These are phyloP conservation scores for Clupea harengus DNA, from an alignment of 2,113 vertebrate species.

Conservation along the genomic window DNA sequence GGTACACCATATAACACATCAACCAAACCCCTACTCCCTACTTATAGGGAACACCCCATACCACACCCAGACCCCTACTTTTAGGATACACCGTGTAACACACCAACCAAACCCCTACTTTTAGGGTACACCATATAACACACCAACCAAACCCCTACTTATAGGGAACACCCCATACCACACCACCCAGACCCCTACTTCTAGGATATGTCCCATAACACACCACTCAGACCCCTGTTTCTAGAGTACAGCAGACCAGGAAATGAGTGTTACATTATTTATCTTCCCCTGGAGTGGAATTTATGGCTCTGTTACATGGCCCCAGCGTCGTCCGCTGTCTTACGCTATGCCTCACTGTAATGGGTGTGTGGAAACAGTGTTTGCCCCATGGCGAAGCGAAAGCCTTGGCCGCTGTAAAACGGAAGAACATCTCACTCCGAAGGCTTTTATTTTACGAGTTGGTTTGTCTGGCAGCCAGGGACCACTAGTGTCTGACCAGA, in stretches of 20 bases:
- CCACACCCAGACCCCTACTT: too few relatives aligned
- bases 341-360: constrained; percentile 65
- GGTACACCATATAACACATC: too few relatives aligned
- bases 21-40: too few relatives aligned
- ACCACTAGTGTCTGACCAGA: constrained; percentile 38
- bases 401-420: constrained; percentile 40
- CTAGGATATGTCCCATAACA: constrained; percentile 30
- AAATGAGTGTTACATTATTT: constrained; percentile 66
- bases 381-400: constrained; percentile 55
- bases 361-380: constrained; percentile 54
- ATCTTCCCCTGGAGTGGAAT: constrained; percentile 58
- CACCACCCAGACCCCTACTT: too few relatives aligned
- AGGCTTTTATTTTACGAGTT: constrained; percentile 52
- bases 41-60: too few relatives aligned
- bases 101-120: too few relatives aligned
- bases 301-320: constrained; percentile 63
- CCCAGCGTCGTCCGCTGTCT: constrained; percentile 58
- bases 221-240: too few relatives aligned
- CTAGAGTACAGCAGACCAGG: constrained; percentile 49
- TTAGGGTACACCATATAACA: too few relatives aligned
- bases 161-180: too few relatives aligned
- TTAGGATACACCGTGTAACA: too few relatives aligned
- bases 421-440: constrained; percentile 40
- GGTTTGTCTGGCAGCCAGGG: constrained; percentile 47
- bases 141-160: too few relatives aligned